Base-by-base conservation (phyloP, 1,140 invertebrate species). In the Caerostris darwini region DNA sequence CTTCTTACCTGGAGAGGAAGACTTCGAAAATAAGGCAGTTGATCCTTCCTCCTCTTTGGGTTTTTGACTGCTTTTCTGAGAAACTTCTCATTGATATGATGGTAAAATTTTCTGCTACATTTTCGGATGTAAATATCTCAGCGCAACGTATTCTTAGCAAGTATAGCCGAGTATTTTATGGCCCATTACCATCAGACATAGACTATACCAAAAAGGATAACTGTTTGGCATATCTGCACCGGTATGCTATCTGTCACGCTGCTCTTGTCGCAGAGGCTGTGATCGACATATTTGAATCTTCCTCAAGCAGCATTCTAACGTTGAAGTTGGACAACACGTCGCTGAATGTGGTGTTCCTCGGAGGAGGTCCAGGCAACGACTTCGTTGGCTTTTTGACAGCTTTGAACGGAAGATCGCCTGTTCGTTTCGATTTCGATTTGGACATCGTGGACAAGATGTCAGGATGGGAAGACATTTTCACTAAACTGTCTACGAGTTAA, bases 321-420 rank as follows among this genome's bases (percentile, higher is more conserved):
- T 54, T 82, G 10, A 82, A 91, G 17, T 50, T 53, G 12, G 14
- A 50, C 14, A 6, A 5, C 19, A 10, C 54, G 10, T 2, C n/a
- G 7, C 71, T 91, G 6, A 61, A 82, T 14, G 57, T 91, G 3
- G 3, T 91, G 10, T 82, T 69, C 19, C 6, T 91, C 4, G 90
- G 90, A 3, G 54, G 90, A 10, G 90, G 90, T 7, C 90, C 90
- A 14, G 90, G 90, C 3, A 91, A 82, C 34, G 90, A 91, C n/a
- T 50, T 82, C 3, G 19, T 91, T 2, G 90, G 90, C 7, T 50
- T 91, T 7, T 19, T 91, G 8, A 91, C n/a, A 14, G 90, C 90
- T 34, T 59, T 91, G 10, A 61, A 82, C 17, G 90, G 71, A 3
- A 59, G 54, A 6, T 71, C 50, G 71, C 2, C 7, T 91, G 3